phyloP scores from a whole-genome alignment of 2,797 vertebrate genomes.

The Molossus alvarezi region DNA sequence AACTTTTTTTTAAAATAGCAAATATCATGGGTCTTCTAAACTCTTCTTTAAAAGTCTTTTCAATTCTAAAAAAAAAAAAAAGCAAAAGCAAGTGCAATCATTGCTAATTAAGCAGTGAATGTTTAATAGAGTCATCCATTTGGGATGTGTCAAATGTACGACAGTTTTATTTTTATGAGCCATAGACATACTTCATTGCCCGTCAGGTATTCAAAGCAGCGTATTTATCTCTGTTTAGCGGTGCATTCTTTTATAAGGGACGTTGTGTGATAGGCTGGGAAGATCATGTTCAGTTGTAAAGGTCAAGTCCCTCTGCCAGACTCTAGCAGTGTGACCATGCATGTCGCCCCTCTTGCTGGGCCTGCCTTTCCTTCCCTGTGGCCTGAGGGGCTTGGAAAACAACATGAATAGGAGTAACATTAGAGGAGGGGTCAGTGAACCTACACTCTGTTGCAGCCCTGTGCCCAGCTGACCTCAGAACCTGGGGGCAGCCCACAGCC shows the following conservation, averaged over 20 bases:
- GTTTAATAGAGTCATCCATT: slow-evolving; percentile 42
- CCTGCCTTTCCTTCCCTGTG: neutral
- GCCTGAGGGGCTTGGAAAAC: neutral
- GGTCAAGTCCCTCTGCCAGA: neutral
- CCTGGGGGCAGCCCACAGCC: neutral
- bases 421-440: neutral
- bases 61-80: neutral
- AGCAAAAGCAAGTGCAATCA: neutral
- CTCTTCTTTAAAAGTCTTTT: slow-evolving; percentile 44
- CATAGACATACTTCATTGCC: slow-evolving; percentile 17
- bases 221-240: neutral
- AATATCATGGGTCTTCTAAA: neutral
- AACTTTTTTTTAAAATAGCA: neutral
- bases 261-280: neutral
- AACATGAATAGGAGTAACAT: neutral
- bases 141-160: slow-evolving; percentile 52
- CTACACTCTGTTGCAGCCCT: neutral
- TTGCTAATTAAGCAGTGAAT: slow-evolving; percentile 8
- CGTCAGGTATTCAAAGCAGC: neutral
- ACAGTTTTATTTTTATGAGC: slow-evolving; percentile 71
- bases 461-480: neutral
- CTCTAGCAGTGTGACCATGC: neutral
- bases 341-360: neutral
- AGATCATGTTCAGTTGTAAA: neutral
- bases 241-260: neutral